These are phyloP conservation scores for Caenorhabditis tropicalis DNA, from an alignment of 1,140 invertebrate species.

Conservation along the genomic window DNA sequence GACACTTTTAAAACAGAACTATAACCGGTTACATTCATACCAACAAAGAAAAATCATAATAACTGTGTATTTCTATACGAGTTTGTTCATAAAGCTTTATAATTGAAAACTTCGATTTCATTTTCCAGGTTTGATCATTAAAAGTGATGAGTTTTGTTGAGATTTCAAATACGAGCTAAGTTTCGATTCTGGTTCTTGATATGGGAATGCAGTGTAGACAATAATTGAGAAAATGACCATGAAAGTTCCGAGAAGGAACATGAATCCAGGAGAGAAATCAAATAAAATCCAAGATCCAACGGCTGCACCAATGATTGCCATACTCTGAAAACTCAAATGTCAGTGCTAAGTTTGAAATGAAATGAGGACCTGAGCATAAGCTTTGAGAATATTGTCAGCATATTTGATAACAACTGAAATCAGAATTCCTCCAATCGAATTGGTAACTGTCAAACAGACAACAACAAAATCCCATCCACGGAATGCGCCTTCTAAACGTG, in stretches of 20 bases:
- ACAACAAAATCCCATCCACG: slow-evolving; percentile 84
- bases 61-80: slow-evolving; percentile 13
- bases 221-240: slow-evolving; percentile 60
- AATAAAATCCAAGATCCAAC: slow-evolving; percentile 70
- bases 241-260: slow-evolving; percentile 64
- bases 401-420: slow-evolving; percentile 95
- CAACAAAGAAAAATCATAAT: background rate
- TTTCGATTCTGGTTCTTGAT: slow-evolving; percentile 20
- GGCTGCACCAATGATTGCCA: slow-evolving; percentile 70
- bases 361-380: slow-evolving; percentile 63
- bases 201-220: slow-evolving; percentile 46
- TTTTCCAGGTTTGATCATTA: slow-evolving; percentile 30
- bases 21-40: background rate
- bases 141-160: background rate
- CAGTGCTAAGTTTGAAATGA: background rate
- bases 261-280: slow-evolving; percentile 66
- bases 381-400: slow-evolving; percentile 91
- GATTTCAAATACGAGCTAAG: slow-evolving; percentile 19
- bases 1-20: slow-evolving; percentile 3
- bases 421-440: slow-evolving; percentile 86
- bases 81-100: background rate
- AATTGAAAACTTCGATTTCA: background rate
- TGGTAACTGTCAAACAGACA: slow-evolving; percentile 82
- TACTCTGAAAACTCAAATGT: slow-evolving; percentile 48
- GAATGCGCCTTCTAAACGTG: slow-evolving; percentile 64